Base-by-base conservation (phyloP, 2,113 vertebrate genomes). In the Ceyx cyanopectus region DNA sequence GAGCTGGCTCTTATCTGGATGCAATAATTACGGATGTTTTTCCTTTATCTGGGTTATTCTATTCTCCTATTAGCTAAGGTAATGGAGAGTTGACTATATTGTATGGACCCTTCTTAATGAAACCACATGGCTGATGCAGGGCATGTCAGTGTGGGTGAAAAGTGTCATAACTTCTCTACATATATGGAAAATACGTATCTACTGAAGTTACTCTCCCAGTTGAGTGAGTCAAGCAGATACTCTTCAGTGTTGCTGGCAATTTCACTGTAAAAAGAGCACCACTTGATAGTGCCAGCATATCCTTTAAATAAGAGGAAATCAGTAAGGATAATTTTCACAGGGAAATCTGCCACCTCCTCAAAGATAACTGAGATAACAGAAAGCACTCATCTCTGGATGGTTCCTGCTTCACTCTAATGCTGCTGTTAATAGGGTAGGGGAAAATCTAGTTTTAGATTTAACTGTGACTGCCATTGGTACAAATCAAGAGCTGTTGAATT, bases 1-100 rank as follows among this genome's bases (percentile, higher is more conserved):
- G 70, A 92, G 50, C n/a, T 0, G 4, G 37, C 51, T 95, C 60
- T 94, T 95, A 94, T 92, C 87, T 94, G 67, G 63, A 91, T 85
- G 85, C 61, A 82, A 34, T 95, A 92, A 95, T 95, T 95, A 87
- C 57, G 50, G 75, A 82, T 89, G 85, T 96, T 81, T 80, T 95
- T 85, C 75, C 72, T 89, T 92, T 94, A 87, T 94, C 89, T 95
- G 75, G 26, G 29, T 92, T 95, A 91, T 95, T 95, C 62, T 76
- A 5, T 62, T 80, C 90, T 89, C 60, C 87, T 82, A 34, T 91
- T 95, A 94, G 79, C 56, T 75, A 80, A 73, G 82, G 62, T 95
- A 95, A 85, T 89, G 92, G 67, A 77, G 81, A 89, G 67, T 85
- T 94, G 76, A 67, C 82, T 87, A 7, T 83, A 45, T 80, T 56